Conservation (phyloP, 1,140 invertebrate genomes). For the Nasonia vitripennis region DNA sequence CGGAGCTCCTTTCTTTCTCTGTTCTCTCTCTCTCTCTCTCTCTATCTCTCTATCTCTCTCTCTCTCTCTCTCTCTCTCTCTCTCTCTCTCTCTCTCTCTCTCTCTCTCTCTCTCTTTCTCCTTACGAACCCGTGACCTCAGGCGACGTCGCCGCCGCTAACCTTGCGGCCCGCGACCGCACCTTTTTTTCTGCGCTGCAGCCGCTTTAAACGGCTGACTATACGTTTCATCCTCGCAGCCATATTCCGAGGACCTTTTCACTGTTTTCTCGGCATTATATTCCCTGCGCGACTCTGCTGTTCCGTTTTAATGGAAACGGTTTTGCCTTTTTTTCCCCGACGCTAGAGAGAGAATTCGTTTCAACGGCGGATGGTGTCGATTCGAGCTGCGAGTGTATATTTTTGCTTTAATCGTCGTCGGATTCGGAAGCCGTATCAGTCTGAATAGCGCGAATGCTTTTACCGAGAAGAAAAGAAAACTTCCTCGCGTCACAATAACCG, state of each 20-base stretch:
- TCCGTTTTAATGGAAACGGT: neutral
- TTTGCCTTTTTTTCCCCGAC: neutral
- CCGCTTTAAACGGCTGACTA: too few relatives aligned
- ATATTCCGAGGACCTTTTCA: neutral
- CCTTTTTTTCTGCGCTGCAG: neutral
- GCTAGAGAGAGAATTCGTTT: neutral
- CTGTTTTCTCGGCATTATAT: neutral
- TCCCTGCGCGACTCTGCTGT: neutral
- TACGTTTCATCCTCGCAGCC: slow-evolving; percentile 8
- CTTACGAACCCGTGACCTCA: neutral
- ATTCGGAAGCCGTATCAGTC: neutral
- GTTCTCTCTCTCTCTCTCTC: neutral
- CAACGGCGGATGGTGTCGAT: neutral
- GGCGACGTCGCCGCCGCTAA: slow-evolving; percentile 1
- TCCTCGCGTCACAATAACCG: neutral
- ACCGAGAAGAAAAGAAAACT: too few relatives aligned
- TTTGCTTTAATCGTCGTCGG: neutral
- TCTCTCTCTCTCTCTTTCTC: neutral
- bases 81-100: neutral
- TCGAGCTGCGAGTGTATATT: neutral
- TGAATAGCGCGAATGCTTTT: too few relatives aligned
- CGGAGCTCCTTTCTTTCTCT: neutral
- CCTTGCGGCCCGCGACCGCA: neutral
- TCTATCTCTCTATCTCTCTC: neutral
- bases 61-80: neutral